Evolutionary conservation across 1,140 invertebrate species (phyloP).

Genomic region (Pseudomyrmex cubaensis): DNA sequence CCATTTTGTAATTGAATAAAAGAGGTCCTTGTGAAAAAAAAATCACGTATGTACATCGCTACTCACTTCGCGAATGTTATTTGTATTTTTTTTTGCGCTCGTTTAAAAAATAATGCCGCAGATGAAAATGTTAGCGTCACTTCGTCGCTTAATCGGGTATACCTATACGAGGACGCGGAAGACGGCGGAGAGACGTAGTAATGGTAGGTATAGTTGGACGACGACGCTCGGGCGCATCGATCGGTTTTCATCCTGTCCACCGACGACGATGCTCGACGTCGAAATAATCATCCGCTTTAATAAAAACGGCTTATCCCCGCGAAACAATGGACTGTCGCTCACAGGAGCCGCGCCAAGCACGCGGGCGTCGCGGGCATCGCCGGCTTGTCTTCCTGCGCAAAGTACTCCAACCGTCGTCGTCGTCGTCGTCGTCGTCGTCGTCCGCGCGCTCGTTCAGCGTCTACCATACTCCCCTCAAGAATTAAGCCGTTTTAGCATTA

Average conservation of each 20-base stretch:
- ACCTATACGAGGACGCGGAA: background rate
- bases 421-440: background rate
- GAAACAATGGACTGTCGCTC: conserved; percentile 78
- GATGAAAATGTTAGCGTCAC: background rate
- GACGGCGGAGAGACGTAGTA: conserved; percentile 11
- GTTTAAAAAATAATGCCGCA: background rate
- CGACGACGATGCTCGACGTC: conserved; percentile 68
- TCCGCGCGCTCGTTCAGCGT: background rate
- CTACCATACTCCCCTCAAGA: conserved; percentile 39
- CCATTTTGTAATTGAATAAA: no score
- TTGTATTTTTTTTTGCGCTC: no score
- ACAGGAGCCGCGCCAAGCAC: conserved; percentile 59
- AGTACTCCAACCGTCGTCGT: conserved; percentile 6
- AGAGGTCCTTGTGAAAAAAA: no score
- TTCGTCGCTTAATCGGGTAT: conserved; percentile 20
- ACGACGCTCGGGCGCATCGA: conserved; percentile 48
- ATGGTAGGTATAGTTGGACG: conserved; percentile 18
- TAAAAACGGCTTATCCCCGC: conserved; percentile 79
- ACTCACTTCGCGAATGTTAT: no score
- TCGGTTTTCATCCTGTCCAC: conserved; percentile 62
- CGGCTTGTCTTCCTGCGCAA: conserved; percentile 25
- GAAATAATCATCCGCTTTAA: conserved; percentile 80
- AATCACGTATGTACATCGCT: no score
- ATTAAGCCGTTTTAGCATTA: conserved; percentile 65
- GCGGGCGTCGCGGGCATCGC: conserved; percentile 35